Evolutionary conservation across 2,113 vertebrate species (phyloP), one percentile per base, ranked within the genome.

Genomic region (Proterorhinus semilunaris): DNA sequence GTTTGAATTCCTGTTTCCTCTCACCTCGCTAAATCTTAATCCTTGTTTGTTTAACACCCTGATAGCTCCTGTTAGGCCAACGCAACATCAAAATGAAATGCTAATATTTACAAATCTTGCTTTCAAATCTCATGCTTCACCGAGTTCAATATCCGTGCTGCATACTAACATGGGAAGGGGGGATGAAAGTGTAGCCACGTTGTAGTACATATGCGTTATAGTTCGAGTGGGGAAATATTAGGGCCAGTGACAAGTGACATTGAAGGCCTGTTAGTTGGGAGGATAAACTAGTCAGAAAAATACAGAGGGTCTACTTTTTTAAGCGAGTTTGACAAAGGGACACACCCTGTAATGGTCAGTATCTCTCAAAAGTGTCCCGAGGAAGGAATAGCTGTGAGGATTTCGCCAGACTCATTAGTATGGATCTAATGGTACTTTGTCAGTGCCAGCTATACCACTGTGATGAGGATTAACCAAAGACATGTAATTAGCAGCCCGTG

Each of bases 401-500:
- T 27, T n/a, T 55, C 11, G 53, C 53, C 53, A 55, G 53, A 43
- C 74, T 58, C 53, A 54, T 57, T 59, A 42, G 47, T 50, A 45
- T 7, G 63, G 69, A 62, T 52, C 71, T 66, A 75, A 48, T 52
- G 17, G 67, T 62, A 65, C 72, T 69, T 64, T 57, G 74, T 75
- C 55, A 58, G 59, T 72, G 66, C 75, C 79, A 76, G 62, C 70
- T 76, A 47, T 55, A 81, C 68, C 71, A 71, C 57, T 68, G 46
- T 12, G 62, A 79, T 65, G 54, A 76, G 66, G 82, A 82, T 84
- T 84, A 83, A 84, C 71, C 81, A 80, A 64, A 82, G 69, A 70
- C 70, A 74, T 72, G 69, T 84, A 83, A 86, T 82, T 84, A 73
- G 68, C 68, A 63, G 72, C 45, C 43, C 11, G 71, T 57, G 52